Conservation (phyloP, 2,797 vertebrate species). For the Gymnothorax javanicus region DNA sequence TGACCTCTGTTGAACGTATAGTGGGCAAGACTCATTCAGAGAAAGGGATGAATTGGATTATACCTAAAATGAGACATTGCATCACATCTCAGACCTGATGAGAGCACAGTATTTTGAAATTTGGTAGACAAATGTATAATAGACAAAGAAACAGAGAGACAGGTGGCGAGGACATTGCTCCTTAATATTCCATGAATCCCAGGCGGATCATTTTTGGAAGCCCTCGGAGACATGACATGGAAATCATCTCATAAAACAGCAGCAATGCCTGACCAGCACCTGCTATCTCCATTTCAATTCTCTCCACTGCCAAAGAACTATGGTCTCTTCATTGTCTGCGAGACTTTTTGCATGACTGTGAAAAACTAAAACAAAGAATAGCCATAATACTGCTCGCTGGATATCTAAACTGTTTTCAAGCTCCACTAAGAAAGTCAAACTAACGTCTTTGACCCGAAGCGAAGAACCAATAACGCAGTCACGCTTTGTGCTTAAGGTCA, state of each 20-base stretch:
- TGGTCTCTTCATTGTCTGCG: neutral
- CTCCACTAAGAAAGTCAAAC: neutral
- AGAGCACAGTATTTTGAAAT: neutral
- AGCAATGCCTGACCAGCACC: neutral
- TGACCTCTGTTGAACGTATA: no score
- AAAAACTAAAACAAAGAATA: neutral
- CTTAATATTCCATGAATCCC: neutral
- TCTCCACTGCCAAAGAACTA: neutral
- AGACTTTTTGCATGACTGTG: neutral
- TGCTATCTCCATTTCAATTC: neutral
- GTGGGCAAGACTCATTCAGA: no score
- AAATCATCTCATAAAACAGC: neutral
- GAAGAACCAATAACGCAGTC: neutral
- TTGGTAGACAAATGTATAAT: neutral
- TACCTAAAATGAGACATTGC: neutral
- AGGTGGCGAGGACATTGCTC: neutral
- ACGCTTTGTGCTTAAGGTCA: neutral
- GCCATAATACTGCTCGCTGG: neutral
- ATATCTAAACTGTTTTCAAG: constrained; percentile 6
- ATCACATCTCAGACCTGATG: neutral
- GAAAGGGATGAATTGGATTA: no score
- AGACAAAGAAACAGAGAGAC: neutral
- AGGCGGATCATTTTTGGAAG: neutral
- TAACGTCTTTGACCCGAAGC: neutral
- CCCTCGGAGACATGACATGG: neutral